A percentile compares a stretch with the other conserved stretches of the same genome.
These are phyloP conservation scores for Cyprinodon diabolis DNA, from an alignment of 2,797 vertebrate genomes.

Conservation along the genomic window DNA sequence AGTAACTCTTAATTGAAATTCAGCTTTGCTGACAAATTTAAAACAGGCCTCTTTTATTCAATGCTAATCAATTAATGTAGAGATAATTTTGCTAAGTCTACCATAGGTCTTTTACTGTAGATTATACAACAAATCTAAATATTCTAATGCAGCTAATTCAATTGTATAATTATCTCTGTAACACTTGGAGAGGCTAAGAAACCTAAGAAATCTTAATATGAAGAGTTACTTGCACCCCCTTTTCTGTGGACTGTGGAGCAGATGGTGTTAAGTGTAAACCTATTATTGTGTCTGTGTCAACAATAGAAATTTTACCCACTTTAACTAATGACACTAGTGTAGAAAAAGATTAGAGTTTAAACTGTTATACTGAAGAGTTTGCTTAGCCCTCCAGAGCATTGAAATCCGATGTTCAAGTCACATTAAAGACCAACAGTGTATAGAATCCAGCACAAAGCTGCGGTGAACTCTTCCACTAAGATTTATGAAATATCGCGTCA, in stretches of 20 bases:
- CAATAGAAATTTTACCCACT: conserved; percentile 29
- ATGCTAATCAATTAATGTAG: not conserved
- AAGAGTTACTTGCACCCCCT: not conserved
- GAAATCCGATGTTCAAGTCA: not conserved
- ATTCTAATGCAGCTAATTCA: not conserved
- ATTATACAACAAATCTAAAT: not conserved
- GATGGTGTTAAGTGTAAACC: conserved; percentile 56
- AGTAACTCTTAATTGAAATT: not conserved
- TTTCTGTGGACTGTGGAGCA: not conserved
- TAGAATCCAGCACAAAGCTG: not conserved
- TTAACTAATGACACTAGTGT: not conserved
- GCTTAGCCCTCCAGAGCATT: not conserved
- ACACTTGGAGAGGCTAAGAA: conserved; percentile 1
- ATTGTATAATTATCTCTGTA: not conserved
- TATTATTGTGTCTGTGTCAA: conserved; percentile 31
- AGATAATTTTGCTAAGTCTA: not conserved
- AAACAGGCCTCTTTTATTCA: not conserved
- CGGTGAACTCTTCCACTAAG: not conserved
- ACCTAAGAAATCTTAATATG: not conserved
- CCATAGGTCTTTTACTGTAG: not conserved
- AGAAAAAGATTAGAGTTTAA: not conserved
- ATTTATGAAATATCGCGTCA: not conserved
- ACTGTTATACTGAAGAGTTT: not conserved
- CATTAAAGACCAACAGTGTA: not conserved
- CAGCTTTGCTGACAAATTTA: not conserved